Conservation (phyloP, 64 coral and sea anemone species). For the Porites australiensis region DNA sequence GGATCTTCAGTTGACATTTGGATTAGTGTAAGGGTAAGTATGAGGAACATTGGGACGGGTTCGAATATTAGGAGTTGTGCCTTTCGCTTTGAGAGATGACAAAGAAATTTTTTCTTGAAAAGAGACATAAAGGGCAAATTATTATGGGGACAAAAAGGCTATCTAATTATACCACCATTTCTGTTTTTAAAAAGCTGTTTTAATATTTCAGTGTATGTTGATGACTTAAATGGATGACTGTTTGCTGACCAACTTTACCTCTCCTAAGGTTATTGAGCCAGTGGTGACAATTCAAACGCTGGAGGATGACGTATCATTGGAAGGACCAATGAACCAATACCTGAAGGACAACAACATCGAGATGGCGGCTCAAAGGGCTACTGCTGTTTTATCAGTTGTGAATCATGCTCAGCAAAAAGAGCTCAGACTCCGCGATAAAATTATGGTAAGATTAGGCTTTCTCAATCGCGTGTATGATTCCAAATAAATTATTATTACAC, state of each 20-base stretch:
- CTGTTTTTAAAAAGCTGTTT: too few relatives aligned
- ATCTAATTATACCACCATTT: too few relatives aligned
- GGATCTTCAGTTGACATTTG: slow-evolving; percentile 46
- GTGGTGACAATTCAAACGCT: neutral
- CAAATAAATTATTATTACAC: too few relatives aligned
- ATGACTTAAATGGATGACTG: too few relatives aligned
- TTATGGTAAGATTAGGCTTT: slow-evolving; percentile 49
- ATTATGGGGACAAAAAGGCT: too few relatives aligned
- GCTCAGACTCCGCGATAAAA: slow-evolving; percentile 55
- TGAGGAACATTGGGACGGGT: neutral
- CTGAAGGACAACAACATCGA: slow-evolving; percentile 76
- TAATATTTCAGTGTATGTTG: too few relatives aligned
- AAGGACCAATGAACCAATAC: slow-evolving; percentile 71
- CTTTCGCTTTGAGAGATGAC: too few relatives aligned
- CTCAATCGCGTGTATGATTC: too few relatives aligned
- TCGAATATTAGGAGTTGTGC: too few relatives aligned
- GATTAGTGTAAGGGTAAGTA: slow-evolving; percentile 73
- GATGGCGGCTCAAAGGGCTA: slow-evolving; percentile 81
- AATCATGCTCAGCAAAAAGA: slow-evolving; percentile 55
- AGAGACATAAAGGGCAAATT: too few relatives aligned
- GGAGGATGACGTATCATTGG: slow-evolving; percentile 26
- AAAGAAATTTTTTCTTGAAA: too few relatives aligned
- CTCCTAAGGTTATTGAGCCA: slow-evolving; percentile 70
- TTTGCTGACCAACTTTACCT: neutral
- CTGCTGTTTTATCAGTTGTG: slow-evolving; percentile 80